Percentiles rank a stretch among this genome's conserved stretches.
Conservation (phyloP, 2,797 vertebrate genomes). For the Esox lucius region DNA sequence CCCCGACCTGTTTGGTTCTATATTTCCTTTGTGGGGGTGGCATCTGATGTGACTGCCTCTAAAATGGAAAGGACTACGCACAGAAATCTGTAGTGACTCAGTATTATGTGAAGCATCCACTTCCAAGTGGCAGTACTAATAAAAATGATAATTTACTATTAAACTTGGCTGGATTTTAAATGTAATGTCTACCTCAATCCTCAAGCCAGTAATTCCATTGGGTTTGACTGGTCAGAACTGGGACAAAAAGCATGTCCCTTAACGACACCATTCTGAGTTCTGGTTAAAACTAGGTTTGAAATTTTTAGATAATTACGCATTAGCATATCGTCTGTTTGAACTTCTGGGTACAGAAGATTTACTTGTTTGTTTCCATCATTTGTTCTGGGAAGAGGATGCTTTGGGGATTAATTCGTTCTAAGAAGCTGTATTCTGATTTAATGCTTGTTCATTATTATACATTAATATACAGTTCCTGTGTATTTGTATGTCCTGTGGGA, state of each 20-base stretch:
- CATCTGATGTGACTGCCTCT: not conserved
- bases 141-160: not conserved
- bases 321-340: not conserved
- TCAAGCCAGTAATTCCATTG: not conserved
- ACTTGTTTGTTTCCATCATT: not conserved
- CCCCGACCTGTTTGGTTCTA: no score
- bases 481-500: slow-evolving; percentile 25
- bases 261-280: not conserved
- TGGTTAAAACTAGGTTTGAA: not conserved
- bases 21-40: not conserved
- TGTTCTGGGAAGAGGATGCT: not conserved
- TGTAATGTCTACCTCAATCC: not conserved
- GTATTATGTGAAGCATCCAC: not conserved
- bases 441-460: not conserved
- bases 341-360: not conserved
- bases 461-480: not conserved
- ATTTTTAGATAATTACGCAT: not conserved
- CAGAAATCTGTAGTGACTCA: not conserved
- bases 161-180: not conserved
- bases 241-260: not conserved
- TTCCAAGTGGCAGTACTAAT: not conserved
- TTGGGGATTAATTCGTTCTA: not conserved
- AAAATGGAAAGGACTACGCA: not conserved
- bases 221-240: not conserved
- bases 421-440: not conserved